Base-by-base conservation (phyloP, 1,140 invertebrate species). In the Atta colombica region DNA sequence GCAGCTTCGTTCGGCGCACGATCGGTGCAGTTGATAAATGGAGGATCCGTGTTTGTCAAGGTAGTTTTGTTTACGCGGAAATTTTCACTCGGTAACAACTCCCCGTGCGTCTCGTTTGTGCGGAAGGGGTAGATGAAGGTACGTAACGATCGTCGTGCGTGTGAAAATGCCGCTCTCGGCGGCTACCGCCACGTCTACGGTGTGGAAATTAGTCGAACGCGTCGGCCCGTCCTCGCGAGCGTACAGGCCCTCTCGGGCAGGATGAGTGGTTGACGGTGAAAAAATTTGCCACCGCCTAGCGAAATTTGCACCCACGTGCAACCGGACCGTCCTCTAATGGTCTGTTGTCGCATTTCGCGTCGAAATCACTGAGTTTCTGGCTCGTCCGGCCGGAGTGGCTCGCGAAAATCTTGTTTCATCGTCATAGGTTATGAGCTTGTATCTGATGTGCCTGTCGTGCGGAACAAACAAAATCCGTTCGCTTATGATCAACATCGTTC, bases 41-140 rank as follows among this genome's bases (percentile, higher is more conserved):
- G 93, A 93, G 92, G 93, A 94, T 93, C 89, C 95, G 94, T 94
- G 94, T 95, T 95, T 95, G 94, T 95, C 94, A 94, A 94, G 93
- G 92, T 94, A 94, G 95, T 94, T 95, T 96, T 96, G 95, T 96
- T 96, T 96, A 96, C 95, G 93, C 93, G 93, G 93, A 93, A 94
- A 94, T 94, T 94, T 94, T 93, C 88, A 92, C 75, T 93, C 88
- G 91, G 91, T 93, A 93, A 92, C 89, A 93, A 93, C 92, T 93
- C 91, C 82, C 86, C 90, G 91, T 87, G 91, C 86, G 92, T 94
- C 86, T 93, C 88, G 92, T 94, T 93, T 93, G 93, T 91, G 93
- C 88, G 92, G 80, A 90, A 95, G 94, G 95, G 93, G 95, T 96
- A 95, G 95, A 96, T 96, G 95, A 95, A 96, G 95, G 95, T 96